phyloP scores from a whole-genome alignment of 2,888 invertebrate species.

The Galerucella calmariensis region DNA sequence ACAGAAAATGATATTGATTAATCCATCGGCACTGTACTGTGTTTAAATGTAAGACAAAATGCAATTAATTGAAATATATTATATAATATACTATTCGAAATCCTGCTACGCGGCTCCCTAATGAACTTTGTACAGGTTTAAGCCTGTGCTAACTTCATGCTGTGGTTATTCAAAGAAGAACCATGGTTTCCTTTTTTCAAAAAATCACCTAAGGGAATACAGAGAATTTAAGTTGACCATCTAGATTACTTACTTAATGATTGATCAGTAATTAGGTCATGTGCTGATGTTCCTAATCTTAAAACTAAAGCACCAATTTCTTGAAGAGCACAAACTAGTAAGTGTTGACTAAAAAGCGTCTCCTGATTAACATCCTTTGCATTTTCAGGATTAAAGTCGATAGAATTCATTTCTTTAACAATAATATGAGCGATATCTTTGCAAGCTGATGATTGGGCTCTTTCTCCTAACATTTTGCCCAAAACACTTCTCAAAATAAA shows the following conservation, averaged over 20 bases:
- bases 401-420: slow-evolving; percentile 94
- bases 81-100: too few relatives aligned
- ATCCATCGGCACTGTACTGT: neutral
- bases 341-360: slow-evolving; percentile 89
- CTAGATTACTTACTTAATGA: slow-evolving; percentile 73
- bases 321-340: slow-evolving; percentile 92
- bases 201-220: neutral
- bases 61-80: too few relatives aligned
- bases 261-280: slow-evolving; percentile 89
- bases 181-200: too few relatives aligned
- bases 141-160: too few relatives aligned
- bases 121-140: too few relatives aligned
- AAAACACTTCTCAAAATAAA: slow-evolving; percentile 92
- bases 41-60: too few relatives aligned
- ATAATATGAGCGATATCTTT: slow-evolving; percentile 93
- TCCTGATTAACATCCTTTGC: slow-evolving; percentile 93
- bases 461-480: slow-evolving; percentile 95
- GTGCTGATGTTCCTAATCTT: slow-evolving; percentile 94
- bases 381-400: slow-evolving; percentile 92
- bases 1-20: slow-evolving; percentile 36
- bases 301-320: slow-evolving; percentile 92
- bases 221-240: neutral
- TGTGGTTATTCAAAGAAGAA: too few relatives aligned
- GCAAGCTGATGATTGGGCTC: slow-evolving; percentile 94
- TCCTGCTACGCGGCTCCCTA: too few relatives aligned